Percentiles rank a stretch among this genome's conserved stretches.
Evolutionary conservation across 2,888 invertebrate species (phyloP).

Genomic region (Odiellus spinosus): DNA sequence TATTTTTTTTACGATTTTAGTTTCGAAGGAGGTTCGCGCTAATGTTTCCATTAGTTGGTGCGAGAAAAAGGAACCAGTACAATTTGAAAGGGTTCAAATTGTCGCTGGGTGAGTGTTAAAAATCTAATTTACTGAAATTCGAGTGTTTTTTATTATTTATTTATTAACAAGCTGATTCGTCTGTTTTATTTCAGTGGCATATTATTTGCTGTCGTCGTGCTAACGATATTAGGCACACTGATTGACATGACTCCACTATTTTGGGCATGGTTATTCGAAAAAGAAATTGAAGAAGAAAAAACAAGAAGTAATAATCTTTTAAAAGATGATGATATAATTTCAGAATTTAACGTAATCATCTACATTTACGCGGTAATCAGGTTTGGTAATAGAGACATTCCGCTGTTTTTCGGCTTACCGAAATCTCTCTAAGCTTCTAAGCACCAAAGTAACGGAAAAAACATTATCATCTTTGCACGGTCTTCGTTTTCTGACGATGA

Average conservation of each 20-base stretch:
- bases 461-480: conserved; percentile 12
- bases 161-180: no score
- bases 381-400: no score
- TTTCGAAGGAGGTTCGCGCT: no score
- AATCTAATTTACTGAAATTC: background rate
- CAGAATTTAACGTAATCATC: background rate
- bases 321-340: background rate
- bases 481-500: conserved; percentile 12
- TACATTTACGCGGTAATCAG: background rate
- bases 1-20: no score
- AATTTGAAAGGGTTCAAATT: conserved; percentile 11
- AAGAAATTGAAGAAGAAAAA: background rate
- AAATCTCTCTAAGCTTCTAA: conserved; percentile 11
- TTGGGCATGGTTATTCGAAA: background rate
- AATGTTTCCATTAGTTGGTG: conserved; percentile 11
- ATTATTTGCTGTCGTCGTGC: background rate
- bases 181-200: background rate
- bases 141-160: no score
- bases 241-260: background rate
- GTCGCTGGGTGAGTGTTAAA: conserved; percentile 10
- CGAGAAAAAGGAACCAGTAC: conserved; percentile 10
- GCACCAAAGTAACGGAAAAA: conserved; percentile 9
- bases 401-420: conserved; percentile 10
- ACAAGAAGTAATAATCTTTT: background rate
- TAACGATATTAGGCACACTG: background rate